These are phyloP conservation scores for Protomyctophum bolini DNA, from an alignment of 2,113 vertebrate species.

Conservation along the genomic window DNA sequence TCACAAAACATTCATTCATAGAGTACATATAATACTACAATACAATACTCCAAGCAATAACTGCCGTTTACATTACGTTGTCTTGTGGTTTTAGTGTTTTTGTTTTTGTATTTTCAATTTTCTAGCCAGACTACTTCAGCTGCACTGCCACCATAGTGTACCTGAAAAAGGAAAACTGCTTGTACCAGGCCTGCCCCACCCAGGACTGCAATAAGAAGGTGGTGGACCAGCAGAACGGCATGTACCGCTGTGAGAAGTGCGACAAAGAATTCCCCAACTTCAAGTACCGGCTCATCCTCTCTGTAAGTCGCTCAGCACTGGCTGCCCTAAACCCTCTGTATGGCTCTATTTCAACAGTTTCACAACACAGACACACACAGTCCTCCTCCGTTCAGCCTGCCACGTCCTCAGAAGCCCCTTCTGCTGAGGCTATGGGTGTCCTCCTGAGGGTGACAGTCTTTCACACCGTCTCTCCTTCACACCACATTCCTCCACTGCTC, in stretches of 20 bases:
- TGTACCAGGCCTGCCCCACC: constrained; percentile 95
- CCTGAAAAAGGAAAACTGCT: constrained; percentile 93
- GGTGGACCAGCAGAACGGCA: constrained; percentile 93
- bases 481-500: not conserved
- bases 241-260: constrained; percentile 96
- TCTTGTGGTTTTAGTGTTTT: too few species aligned
- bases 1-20: not conserved
- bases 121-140: constrained; percentile 92
- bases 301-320: constrained; percentile 80
- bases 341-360: not conserved
- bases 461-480: not conserved
- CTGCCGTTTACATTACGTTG: too few species aligned
- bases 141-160: constrained; percentile 90
- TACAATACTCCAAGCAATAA: too few species aligned
- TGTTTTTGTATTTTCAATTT: constrained; percentile 1
- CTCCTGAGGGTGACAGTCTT: not conserved
- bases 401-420: constrained; percentile 3
- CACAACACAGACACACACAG: not conserved
- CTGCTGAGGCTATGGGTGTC: constrained; percentile 1
- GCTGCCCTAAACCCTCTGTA: not conserved
- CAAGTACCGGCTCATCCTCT: constrained; percentile 96
- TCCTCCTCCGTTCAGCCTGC: not conserved
- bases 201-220: constrained; percentile 98
- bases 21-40: too few species aligned
- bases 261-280: constrained; percentile 95